These are phyloP conservation scores for Poecile montanus DNA, from an alignment of 2,797 vertebrate genomes.

Conservation along the genomic window DNA sequence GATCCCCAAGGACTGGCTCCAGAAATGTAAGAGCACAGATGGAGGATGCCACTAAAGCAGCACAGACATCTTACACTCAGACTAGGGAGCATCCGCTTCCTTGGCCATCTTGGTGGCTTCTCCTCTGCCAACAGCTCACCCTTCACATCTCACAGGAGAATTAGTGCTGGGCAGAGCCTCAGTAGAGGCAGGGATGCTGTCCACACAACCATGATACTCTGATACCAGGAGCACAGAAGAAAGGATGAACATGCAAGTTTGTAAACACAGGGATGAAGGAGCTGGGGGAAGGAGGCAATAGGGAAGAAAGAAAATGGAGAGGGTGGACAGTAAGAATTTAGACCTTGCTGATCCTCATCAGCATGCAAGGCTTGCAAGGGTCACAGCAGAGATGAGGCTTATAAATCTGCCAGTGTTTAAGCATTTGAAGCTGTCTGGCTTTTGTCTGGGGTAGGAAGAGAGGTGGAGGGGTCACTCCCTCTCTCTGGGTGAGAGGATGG, in stretches of 20 bases:
- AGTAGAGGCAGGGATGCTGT: not conserved
- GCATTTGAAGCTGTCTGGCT: slow-evolving; percentile 52
- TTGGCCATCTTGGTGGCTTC: not conserved
- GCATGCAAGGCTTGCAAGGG: not conserved
- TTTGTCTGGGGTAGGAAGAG: slow-evolving; percentile 52
- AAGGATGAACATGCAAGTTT: not conserved
- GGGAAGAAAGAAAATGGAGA: not conserved
- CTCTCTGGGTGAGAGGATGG: not conserved
- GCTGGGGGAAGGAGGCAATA: not conserved
- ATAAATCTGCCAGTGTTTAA: slow-evolving; percentile 39
- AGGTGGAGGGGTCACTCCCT: slow-evolving; percentile 45
- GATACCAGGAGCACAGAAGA: not conserved
- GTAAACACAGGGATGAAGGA: not conserved
- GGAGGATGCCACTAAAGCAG: not conserved
- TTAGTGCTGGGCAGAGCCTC: not conserved
- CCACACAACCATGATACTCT: not conserved
- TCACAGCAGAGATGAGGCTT: not conserved
- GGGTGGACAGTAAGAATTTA: not conserved
- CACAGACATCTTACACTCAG: not conserved
- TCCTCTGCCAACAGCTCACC: not conserved
- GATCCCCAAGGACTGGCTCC: not conserved
- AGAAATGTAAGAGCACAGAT: not conserved
- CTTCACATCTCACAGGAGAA: not conserved
- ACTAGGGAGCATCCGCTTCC: not conserved
- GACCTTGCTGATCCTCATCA: not conserved